phyloP scores from a whole-genome alignment of 1,140 invertebrate species.

The Coptotermes formosanus region DNA sequence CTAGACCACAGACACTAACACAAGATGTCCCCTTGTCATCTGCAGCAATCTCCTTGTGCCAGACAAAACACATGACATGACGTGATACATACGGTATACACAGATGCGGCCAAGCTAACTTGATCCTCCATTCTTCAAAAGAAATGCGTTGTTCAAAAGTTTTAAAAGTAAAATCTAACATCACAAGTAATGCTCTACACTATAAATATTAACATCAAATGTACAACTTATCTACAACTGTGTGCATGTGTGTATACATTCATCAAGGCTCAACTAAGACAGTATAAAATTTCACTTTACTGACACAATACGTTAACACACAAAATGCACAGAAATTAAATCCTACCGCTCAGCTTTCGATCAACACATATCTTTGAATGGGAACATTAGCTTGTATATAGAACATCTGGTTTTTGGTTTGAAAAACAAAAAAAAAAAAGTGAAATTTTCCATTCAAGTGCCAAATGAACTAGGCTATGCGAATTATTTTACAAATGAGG shows the following conservation, averaged over 20 bases:
- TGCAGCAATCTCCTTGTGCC: not conserved
- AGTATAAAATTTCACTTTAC: not conserved
- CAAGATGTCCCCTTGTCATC: not conserved
- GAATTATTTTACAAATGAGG: conserved; percentile 35
- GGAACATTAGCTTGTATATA: conserved; percentile 17
- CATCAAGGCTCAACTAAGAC: not conserved
- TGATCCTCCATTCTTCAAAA: not conserved
- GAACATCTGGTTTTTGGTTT: conserved; percentile 9
- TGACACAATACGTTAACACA: conserved; percentile 22
- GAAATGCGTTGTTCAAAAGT: conserved; percentile 23
- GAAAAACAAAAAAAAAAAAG: not conserved
- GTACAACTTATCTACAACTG: not conserved
- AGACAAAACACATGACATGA: not conserved
- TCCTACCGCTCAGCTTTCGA: conserved; percentile 2
- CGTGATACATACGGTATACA: conserved; percentile 11
- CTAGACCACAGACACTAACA: conserved; percentile 30
- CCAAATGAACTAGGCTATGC: conserved; percentile 34
- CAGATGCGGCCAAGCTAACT: conserved; percentile 16
- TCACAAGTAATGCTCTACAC: not conserved
- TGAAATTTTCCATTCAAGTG: conserved; percentile 28
- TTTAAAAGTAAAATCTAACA: not conserved
- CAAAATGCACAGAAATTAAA: not conserved
- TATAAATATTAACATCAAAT: not conserved
- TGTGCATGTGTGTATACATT: not conserved
- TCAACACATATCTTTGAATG: conserved; percentile 28